A percentile compares a stretch with the other conserved stretches of the same genome.
Conservation (phyloP, 2,113 vertebrate genomes). For the Heliornis fulica region DNA sequence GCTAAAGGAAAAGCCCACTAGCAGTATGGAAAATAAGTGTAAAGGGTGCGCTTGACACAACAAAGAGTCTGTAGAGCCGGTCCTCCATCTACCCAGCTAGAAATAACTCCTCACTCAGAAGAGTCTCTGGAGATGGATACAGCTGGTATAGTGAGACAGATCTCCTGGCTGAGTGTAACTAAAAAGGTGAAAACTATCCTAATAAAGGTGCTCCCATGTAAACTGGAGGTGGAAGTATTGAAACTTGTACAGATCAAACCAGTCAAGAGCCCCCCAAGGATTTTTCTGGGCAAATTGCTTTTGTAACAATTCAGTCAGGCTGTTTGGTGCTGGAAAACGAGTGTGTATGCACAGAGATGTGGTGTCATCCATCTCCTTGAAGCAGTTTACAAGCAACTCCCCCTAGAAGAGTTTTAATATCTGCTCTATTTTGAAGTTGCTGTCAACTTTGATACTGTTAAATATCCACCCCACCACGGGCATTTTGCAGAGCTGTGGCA, state of each 20-base stretch:
- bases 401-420: background rate
- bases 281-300: background rate
- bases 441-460: background rate
- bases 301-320: background rate
- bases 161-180: background rate
- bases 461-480: background rate
- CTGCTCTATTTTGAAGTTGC: background rate
- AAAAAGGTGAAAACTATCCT: background rate
- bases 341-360: accelerated
- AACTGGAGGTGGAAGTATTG: background rate
- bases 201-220: background rate
- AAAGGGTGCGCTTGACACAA: background rate
- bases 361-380: background rate
- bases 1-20: background rate
- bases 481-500: background rate
- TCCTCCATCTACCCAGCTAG: background rate
- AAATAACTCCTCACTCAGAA: background rate
- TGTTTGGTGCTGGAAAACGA: background rate
- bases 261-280: background rate
- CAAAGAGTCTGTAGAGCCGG: background rate
- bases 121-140: background rate
- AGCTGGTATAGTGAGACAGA: background rate
- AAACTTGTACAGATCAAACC: background rate
- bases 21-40: background rate
- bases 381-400: background rate